Percentiles rank a stretch among this genome's conserved stretches.
Conservation (phyloP, 2,113 vertebrate genomes). For the Mirounga angustirostris region DNA sequence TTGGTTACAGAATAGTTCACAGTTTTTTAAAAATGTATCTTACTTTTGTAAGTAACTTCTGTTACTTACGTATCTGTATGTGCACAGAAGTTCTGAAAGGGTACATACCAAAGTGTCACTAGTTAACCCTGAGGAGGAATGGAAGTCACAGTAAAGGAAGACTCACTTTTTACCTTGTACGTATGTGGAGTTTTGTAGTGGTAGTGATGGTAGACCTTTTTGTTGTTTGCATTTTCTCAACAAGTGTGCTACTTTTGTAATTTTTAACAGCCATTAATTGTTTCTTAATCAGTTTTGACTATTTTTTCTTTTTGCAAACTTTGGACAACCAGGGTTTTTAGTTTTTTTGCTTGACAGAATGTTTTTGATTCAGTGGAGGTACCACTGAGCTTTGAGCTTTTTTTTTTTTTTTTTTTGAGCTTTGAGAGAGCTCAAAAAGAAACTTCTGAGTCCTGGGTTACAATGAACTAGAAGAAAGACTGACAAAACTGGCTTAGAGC, state of each 20-base stretch:
- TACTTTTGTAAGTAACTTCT: too few relatives aligned
- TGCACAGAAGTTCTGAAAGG: background rate
- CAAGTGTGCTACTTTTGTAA: constrained; percentile 8
- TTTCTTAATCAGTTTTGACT: background rate
- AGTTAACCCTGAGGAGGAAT: background rate
- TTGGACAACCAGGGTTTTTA: constrained; percentile 11
- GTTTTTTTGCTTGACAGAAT: constrained; percentile 49
- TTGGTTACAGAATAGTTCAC: background rate
- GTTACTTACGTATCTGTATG: background rate
- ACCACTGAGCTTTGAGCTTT: background rate
- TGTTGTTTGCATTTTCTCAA: constrained; percentile 1
- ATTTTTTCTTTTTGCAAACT: constrained; percentile 51
- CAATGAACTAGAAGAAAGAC: constrained; percentile 16
- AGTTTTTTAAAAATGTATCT: background rate
- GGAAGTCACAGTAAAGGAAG: background rate
- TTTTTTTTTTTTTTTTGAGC: too few relatives aligned
- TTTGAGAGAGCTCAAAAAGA: background rate
- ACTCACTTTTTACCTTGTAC: constrained; percentile 30
- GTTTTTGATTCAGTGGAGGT: constrained; percentile 49
- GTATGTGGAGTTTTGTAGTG: background rate
- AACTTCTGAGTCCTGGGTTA: constrained; percentile 5
- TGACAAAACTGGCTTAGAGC: background rate
- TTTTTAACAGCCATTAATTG: constrained; percentile 32
- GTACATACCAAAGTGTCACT: background rate
- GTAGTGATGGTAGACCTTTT: background rate